Evolutionary conservation across 1,140 invertebrate species (phyloP), one percentile per base, ranked within the genome.

Genomic region (Sipha flava): DNA sequence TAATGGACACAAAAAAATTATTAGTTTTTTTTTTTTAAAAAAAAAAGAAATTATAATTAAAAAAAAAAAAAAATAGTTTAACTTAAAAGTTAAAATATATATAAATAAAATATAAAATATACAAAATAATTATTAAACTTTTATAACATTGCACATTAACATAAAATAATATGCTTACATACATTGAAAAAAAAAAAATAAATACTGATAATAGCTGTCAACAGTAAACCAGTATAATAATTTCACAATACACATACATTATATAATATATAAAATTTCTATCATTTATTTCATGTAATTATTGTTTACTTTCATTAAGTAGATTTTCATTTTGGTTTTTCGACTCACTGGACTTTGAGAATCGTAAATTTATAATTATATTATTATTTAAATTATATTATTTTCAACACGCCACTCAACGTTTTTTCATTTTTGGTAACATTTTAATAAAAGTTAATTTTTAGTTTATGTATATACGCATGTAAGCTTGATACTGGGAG

Each of bases 21-120:
- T 75, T 75, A 54, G 29, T 37, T 14, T 40, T 34, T 68, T 66
- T 68, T 43, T 47, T 29, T 70, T 18, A 43, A 12, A 26, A 37
- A 23, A 54, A 59, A 77, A 52, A 31, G 43, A 72, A 75, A 54
- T 57, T 26, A 54, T 37, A 57, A 37, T 75, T 57, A 31, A 77
- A 77, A 57, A 73, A 73, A 73, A 70, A 75, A 52, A 59, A 54
- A 23, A 43, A 47, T 47, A 70, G 9, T 57, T 57, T 10, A 77
- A 77, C 73, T 77, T 77, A 77, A 59, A 73, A 73, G 62, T 64
- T 73, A 49, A 54, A 52, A 77, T 54, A 77, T 77, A 40, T 77
- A 77, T 77, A 77, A 77, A 77, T 77, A 77, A 77, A 77, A 77
- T 77, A 77, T 77, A 77, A 77, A 77, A 77, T 77, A 77, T 77